Percentiles rank a stretch among this genome's conserved stretches.
These are phyloP conservation scores for Sturmia bella DNA, from an alignment of 2,888 invertebrate genomes.

Conservation along the genomic window DNA sequence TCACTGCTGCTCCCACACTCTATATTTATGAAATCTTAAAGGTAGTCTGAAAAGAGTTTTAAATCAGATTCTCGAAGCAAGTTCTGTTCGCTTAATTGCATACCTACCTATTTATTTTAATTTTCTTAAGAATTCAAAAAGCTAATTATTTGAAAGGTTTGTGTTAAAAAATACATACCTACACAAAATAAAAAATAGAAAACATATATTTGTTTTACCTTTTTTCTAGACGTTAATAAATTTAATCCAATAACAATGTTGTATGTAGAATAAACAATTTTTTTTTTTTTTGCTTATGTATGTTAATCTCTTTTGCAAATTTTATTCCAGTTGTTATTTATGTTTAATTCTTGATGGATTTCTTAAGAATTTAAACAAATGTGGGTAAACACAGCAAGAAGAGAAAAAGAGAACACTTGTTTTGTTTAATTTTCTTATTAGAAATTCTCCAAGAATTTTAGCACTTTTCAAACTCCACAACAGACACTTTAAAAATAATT, in stretches of 20 bases:
- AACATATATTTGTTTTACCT: neutral
- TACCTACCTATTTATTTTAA: too few species aligned
- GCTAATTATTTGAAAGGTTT: too few species aligned
- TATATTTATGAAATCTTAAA: too few species aligned
- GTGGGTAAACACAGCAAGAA: neutral
- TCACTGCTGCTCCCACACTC: too few species aligned
- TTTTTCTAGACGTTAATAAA: neutral
- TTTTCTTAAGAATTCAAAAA: too few species aligned
- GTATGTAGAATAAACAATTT: neutral
- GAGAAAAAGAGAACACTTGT: constrained; percentile 19
- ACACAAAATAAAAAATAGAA: too few species aligned
- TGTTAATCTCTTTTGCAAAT: constrained; percentile 9
- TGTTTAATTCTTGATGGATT: constrained; percentile 4
- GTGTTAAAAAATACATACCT: too few species aligned
- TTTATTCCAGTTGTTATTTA: neutral
- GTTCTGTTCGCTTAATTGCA: too few species aligned
- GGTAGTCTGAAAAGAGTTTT: too few species aligned
- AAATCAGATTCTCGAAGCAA: too few species aligned
- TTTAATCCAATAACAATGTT: too few species aligned
- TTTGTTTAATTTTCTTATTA: constrained; percentile 25
- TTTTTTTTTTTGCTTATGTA: neutral
- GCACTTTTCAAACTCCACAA: constrained; percentile 19
- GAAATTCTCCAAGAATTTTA: constrained; percentile 29
- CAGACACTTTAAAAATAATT: constrained; percentile 20
- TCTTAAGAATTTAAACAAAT: constrained; percentile 18